phyloP scores from a whole-genome alignment of 1,140 invertebrate genomes.

The Bombus difficillimus region DNA sequence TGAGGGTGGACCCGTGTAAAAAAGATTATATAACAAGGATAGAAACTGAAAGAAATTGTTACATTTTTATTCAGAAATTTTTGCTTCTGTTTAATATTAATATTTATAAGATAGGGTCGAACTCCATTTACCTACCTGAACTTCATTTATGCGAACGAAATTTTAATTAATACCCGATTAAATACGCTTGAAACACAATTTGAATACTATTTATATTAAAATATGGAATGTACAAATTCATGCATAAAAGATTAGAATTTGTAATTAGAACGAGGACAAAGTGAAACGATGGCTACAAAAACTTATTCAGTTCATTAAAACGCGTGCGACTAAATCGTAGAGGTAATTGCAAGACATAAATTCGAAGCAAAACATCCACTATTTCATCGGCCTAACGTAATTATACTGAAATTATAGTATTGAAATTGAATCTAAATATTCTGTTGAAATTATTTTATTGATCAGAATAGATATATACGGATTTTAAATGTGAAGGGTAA shows the following conservation, averaged over 20 bases:
- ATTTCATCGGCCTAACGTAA: not conserved
- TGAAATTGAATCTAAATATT: slow-evolving; percentile 3
- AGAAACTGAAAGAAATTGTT: not conserved
- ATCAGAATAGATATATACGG: not conserved
- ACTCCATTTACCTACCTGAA: too few relatives aligned
- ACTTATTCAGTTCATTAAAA: slow-evolving; percentile 1
- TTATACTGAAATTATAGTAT: not conserved
- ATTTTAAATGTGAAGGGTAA: not conserved
- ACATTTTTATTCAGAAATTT: not conserved
- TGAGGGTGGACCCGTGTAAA: not conserved
- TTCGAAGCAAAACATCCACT: not conserved
- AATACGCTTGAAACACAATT: not conserved
- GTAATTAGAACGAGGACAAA: too few relatives aligned
- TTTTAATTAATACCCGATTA: too few relatives aligned
- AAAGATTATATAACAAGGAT: not conserved
- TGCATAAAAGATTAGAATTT: not conserved
- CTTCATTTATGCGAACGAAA: too few relatives aligned
- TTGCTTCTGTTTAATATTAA: not conserved
- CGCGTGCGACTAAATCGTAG: not conserved
- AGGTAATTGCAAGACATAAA: slow-evolving; percentile 14
- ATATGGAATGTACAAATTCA: not conserved
- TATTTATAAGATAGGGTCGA: too few relatives aligned
- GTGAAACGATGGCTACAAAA: not conserved
- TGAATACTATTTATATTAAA: not conserved
- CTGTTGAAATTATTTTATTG: not conserved